Evolutionary conservation across 1,140 invertebrate species (phyloP).

Genomic region (Asbolus verrucosus): DNA sequence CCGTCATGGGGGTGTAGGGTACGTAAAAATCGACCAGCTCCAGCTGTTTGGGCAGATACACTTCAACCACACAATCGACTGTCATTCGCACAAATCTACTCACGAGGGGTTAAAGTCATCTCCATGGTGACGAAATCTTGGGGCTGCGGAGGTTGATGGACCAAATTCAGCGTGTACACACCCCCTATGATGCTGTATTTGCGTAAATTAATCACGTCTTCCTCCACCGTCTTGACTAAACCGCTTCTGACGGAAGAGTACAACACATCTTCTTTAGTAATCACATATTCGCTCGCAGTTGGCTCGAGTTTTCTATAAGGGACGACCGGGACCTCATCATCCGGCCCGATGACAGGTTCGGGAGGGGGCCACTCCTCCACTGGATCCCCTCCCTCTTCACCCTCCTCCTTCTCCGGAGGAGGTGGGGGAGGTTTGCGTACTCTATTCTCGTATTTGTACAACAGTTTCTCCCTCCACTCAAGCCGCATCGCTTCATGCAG

Average conservation of each 20-base stretch:
- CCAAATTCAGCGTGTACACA: slow-evolving; percentile 73
- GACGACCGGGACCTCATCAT: slow-evolving; percentile 56
- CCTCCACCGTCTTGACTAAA: not conserved
- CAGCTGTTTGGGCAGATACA: slow-evolving; percentile 75
- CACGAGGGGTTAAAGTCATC: slow-evolving; percentile 66
- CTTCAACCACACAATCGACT: no score
- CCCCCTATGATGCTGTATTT: slow-evolving; percentile 75
- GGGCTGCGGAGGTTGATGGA: slow-evolving; percentile 76
- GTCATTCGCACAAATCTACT: no score
- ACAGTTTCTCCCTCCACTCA: slow-evolving; percentile 54
- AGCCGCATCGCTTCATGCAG: slow-evolving; percentile 45
- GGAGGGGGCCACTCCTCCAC: slow-evolving; percentile 40
- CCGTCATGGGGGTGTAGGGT: slow-evolving; percentile 61
- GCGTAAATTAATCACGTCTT: slow-evolving; percentile 71
- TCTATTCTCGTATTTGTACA: slow-evolving; percentile 59
- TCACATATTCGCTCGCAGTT: slow-evolving; percentile 53
- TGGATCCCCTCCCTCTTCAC: slow-evolving; percentile 39
- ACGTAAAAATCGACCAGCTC: slow-evolving; percentile 75
- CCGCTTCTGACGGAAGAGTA: not conserved
- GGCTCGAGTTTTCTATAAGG: slow-evolving; percentile 60
- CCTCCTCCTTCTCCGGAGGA: slow-evolving; percentile 11
- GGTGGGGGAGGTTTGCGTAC: slow-evolving; percentile 42
- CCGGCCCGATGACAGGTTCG: slow-evolving; percentile 27
- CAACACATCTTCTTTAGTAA: slow-evolving; percentile 48
- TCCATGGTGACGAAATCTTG: slow-evolving; percentile 66